phyloP scores from a whole-genome alignment of 1,140 invertebrate species.

The Cataglyphis hispanica region DNA sequence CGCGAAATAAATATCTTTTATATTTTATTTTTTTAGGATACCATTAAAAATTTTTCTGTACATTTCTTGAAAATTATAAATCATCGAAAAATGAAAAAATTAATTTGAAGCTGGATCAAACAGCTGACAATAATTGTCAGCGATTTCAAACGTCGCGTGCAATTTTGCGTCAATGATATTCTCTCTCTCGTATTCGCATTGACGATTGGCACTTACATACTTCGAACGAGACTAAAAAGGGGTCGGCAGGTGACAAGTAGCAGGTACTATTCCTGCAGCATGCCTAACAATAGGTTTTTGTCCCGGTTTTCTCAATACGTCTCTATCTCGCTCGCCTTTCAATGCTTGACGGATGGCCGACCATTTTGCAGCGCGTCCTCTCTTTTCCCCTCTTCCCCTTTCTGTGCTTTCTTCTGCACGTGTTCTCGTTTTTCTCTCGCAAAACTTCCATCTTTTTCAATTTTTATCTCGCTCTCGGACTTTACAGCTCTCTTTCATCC shows the following conservation, averaged over 20 bases:
- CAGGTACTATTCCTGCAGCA: slow-evolving; percentile 40
- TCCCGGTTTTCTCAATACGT: slow-evolving; percentile 80
- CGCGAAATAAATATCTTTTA: background rate
- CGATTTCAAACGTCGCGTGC: slow-evolving; percentile 55
- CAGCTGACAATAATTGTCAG: slow-evolving; percentile 67
- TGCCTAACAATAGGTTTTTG: slow-evolving; percentile 80
- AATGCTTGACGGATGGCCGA: slow-evolving; percentile 81
- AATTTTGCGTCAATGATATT: slow-evolving; percentile 59
- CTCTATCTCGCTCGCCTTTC: slow-evolving; percentile 79
- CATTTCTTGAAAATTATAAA: background rate
- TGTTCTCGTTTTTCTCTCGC: slow-evolving; percentile 50
- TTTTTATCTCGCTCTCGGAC: slow-evolving; percentile 51
- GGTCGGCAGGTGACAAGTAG: slow-evolving; percentile 68
- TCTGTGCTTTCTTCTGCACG: slow-evolving; percentile 40
- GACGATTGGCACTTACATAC: slow-evolving; percentile 55
- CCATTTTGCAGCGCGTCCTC: slow-evolving; percentile 76
- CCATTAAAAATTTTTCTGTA: background rate
- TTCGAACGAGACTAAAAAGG: slow-evolving; percentile 52
- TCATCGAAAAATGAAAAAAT: background rate
- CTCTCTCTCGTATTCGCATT: slow-evolving; percentile 37
- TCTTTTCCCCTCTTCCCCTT: slow-evolving; percentile 45
- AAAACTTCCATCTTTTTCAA: slow-evolving; percentile 63
- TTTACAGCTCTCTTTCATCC: background rate
- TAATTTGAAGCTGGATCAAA: background rate
- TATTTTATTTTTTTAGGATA: too few species aligned